Evolutionary conservation across 2,888 invertebrate species (phyloP).

Genomic region (Xylocampa areola): DNA sequence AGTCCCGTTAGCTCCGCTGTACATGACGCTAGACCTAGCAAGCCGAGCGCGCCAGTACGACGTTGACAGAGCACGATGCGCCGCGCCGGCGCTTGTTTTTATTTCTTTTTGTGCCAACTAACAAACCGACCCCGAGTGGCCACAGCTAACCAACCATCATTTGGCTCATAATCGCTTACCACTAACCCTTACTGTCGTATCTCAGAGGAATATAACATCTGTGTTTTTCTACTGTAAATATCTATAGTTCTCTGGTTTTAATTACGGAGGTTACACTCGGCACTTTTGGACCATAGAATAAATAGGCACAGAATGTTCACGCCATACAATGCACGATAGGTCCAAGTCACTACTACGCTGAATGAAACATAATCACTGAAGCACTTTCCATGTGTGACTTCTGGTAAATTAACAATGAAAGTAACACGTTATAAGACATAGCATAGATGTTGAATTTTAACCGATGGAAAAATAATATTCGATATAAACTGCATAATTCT

Average conservation of each 20-base stretch:
- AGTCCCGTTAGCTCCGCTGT: slow-evolving; percentile 58
- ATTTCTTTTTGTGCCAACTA: slow-evolving; percentile 72
- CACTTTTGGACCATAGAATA: slow-evolving; percentile 35
- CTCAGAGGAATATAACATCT: slow-evolving; percentile 58
- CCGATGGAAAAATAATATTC: no score
- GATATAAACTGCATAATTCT: no score
- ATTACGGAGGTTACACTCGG: slow-evolving; percentile 26
- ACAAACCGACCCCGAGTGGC: slow-evolving; percentile 58
- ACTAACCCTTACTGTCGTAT: slow-evolving; percentile 73
- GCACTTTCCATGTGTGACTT: not conserved
- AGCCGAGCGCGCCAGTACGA: slow-evolving; percentile 58
- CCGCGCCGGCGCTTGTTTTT: slow-evolving; percentile 73
- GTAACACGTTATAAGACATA: no score
- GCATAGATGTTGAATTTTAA: no score
- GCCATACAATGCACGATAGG: slow-evolving; percentile 9
- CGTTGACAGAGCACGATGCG: slow-evolving; percentile 61
- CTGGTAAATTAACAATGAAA: no score
- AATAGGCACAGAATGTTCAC: slow-evolving; percentile 27
- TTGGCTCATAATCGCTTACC: slow-evolving; percentile 73
- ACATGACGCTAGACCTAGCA: slow-evolving; percentile 65
- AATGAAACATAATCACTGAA: not conserved
- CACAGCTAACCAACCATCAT: slow-evolving; percentile 76
- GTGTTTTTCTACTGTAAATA: slow-evolving; percentile 47
- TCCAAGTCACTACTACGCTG: not conserved
- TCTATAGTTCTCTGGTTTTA: slow-evolving; percentile 26